Evolutionary conservation across 2,113 vertebrate genomes (phyloP).

Genomic region (Connochaetes taurinus): DNA sequence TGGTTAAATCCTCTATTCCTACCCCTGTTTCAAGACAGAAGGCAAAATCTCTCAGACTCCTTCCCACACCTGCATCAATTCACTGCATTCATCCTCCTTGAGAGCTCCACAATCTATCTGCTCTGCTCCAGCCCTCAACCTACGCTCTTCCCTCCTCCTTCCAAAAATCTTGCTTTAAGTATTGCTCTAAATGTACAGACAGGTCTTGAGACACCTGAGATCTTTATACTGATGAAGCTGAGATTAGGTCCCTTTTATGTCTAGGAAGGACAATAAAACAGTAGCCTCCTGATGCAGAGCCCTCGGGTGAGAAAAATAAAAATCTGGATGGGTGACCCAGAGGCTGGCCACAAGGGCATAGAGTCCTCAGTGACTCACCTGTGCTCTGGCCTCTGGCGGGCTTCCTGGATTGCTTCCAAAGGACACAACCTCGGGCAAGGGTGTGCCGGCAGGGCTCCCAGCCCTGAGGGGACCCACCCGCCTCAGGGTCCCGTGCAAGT

Average conservation of each 20-base stretch:
- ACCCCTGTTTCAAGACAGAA: rapidly evolving
- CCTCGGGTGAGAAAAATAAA: not conserved
- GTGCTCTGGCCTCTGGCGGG: not conserved
- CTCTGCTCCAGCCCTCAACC: not conserved
- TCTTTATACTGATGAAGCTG: not conserved
- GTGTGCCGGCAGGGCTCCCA: not conserved
- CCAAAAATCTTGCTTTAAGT: not conserved
- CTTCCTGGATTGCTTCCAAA: not conserved
- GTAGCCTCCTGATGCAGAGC: not conserved
- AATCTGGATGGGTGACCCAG: conserved; percentile 12
- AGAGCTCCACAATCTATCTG: not conserved
- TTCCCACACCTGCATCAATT: not conserved
- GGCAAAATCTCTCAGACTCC: rapidly evolving
- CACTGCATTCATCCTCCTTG: rapidly evolving
- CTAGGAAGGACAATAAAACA: not conserved
- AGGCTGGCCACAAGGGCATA: conserved; percentile 29
- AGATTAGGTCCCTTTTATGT: not conserved
- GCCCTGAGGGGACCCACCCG: not conserved
- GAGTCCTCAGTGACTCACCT: not conserved
- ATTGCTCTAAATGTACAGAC: not conserved
- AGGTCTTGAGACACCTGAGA: not conserved
- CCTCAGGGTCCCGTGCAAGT: not conserved
- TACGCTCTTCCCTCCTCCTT: too few species aligned
- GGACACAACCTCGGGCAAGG: not conserved
- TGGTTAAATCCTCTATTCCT: rapidly evolving